A percentile compares a stretch with the other conserved stretches of the same genome.
Evolutionary conservation across 2,797 vertebrate genomes (phyloP).

Genomic region (Galaxias olidus): DNA sequence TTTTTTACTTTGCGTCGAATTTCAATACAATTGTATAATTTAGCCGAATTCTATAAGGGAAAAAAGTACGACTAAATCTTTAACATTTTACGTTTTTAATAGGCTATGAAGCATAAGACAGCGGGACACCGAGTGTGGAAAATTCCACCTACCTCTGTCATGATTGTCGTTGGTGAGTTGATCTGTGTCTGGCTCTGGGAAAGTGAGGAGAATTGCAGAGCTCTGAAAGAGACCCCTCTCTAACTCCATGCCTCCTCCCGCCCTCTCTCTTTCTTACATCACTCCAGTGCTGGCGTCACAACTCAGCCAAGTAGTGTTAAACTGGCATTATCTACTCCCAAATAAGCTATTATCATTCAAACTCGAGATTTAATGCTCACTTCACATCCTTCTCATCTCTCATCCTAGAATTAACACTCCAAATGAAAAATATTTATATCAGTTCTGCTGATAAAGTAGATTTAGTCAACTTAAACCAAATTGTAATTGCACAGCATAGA

Average conservation of each 20-base stretch:
- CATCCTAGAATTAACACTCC: too few relatives aligned
- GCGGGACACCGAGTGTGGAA: slow-evolving; percentile 10
- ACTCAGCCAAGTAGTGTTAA: slow-evolving; percentile 65
- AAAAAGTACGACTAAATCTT: too few relatives aligned
- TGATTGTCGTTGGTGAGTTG: slow-evolving; percentile 52
- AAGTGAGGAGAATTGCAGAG: slow-evolving; percentile 64
- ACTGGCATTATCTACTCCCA: slow-evolving; percentile 41
- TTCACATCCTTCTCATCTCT: too few relatives aligned
- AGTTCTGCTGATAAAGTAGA: too few relatives aligned
- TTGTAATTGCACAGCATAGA: background rate
- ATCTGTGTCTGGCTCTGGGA: slow-evolving; percentile 64
- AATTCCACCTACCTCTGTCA: slow-evolving; percentile 57
- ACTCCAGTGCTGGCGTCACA: slow-evolving; percentile 43
- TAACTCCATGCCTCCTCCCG: background rate
- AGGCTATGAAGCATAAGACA: background rate
- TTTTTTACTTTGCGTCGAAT: too few relatives aligned
- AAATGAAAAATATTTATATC: too few relatives aligned
- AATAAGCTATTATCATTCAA: slow-evolving; percentile 54
- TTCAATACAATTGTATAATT: too few relatives aligned
- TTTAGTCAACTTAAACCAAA: too few relatives aligned
- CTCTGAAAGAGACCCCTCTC: slow-evolving; percentile 43
- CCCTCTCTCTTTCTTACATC: slow-evolving; percentile 4
- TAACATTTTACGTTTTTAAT: background rate
- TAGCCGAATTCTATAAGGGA: too few relatives aligned
- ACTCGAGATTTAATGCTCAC: slow-evolving; percentile 55